Evolutionary conservation across 1,140 invertebrate genomes (phyloP).

Genomic region (Bombus huntii): DNA sequence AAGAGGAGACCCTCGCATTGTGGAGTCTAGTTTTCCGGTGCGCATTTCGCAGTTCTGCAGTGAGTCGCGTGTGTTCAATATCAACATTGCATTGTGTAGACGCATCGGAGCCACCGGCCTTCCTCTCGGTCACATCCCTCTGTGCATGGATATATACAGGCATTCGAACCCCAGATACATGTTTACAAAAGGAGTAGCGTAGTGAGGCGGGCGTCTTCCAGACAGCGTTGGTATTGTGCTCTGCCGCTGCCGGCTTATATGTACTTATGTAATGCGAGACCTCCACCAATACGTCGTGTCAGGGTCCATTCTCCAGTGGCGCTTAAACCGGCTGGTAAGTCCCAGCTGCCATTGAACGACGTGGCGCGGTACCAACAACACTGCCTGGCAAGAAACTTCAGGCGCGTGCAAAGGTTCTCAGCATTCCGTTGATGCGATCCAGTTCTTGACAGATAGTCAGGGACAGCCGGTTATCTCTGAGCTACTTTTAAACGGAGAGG

Average conservation of each 20-base stretch:
- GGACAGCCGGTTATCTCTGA: slow-evolving; percentile 4
- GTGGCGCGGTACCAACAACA: slow-evolving; percentile 16
- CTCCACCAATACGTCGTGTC: slow-evolving; percentile 42
- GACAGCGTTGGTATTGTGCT: slow-evolving; percentile 71
- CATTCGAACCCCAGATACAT: slow-evolving; percentile 60
- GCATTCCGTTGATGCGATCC: slow-evolving; percentile 53
- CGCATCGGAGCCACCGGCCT: slow-evolving; percentile 39
- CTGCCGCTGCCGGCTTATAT: slow-evolving; percentile 60
- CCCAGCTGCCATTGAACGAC: slow-evolving; percentile 65
- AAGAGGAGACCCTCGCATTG: slow-evolving; percentile 25
- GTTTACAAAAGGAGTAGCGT: slow-evolving; percentile 61
- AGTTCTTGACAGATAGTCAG: slow-evolving; percentile 34
- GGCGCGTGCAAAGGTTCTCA: slow-evolving; percentile 57
- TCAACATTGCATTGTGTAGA: slow-evolving; percentile 73
- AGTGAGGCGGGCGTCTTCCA: slow-evolving; percentile 59
- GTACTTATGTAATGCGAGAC: slow-evolving; percentile 71
- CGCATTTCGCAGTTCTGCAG: slow-evolving; percentile 59
- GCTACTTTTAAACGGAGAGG: not conserved
- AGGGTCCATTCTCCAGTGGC: slow-evolving; percentile 43
- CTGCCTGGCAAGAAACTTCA: slow-evolving; percentile 30
- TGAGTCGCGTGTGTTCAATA: slow-evolving; percentile 68
- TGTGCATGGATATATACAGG: slow-evolving; percentile 42
- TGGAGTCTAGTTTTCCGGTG: slow-evolving; percentile 52
- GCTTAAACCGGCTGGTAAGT: slow-evolving; percentile 44
- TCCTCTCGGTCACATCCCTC: not conserved